Evolutionary conservation across 2,113 vertebrate species (phyloP).

Genomic region (Pica pica): DNA sequence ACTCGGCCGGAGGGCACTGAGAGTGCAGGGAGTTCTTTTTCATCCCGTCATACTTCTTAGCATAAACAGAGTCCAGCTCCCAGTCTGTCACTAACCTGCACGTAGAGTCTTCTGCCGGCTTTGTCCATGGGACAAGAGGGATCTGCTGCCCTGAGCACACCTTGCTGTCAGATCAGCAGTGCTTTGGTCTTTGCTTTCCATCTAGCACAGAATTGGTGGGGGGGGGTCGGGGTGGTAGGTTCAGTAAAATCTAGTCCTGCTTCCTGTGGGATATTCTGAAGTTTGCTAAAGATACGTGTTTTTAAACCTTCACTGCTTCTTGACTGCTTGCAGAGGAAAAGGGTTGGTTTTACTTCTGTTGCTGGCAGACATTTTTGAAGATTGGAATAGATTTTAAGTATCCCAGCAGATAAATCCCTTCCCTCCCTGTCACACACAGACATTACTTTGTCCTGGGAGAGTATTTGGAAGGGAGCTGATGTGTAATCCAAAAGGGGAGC

Average conservation of each 20-base stretch:
- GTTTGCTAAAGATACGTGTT: background rate
- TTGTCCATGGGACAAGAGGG: background rate
- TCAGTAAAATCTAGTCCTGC: background rate
- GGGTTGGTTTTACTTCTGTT: background rate
- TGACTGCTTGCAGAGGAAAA: background rate
- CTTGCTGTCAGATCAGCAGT: background rate
- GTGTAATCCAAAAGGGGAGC: background rate
- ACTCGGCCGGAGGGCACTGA: background rate
- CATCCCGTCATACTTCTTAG: background rate
- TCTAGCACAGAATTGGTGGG: background rate
- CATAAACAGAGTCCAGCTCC: background rate
- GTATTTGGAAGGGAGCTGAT: background rate
- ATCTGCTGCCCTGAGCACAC: background rate
- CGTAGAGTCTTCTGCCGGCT: fast-evolving
- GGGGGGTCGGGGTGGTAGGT: fast-evolving
- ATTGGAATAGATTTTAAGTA: background rate
- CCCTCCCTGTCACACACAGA: background rate
- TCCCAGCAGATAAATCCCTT: background rate
- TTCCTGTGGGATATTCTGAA: background rate
- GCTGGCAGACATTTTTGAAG: background rate
- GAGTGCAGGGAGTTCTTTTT: background rate
- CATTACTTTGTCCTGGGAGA: background rate
- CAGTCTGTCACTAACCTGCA: background rate
- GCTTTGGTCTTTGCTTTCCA: background rate
- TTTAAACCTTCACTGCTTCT: background rate